These are phyloP conservation scores for Camptogramma bilineatum DNA, from an alignment of 2,888 invertebrate genomes.

Conservation along the genomic window DNA sequence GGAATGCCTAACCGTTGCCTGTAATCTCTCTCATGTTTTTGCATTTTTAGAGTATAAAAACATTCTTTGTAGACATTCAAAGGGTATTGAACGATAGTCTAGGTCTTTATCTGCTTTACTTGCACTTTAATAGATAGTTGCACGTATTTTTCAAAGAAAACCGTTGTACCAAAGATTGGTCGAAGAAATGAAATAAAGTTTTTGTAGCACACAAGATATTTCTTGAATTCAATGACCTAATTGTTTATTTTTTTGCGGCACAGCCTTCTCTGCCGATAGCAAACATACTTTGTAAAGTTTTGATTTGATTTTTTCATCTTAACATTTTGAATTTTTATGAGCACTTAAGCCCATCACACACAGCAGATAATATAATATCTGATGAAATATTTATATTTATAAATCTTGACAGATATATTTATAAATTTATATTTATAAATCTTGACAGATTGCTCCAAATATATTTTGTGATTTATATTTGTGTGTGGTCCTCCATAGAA, in stretches of 20 bases:
- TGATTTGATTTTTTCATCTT: not conserved
- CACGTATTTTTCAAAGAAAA: constrained; percentile 14
- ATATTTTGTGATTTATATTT: too few species aligned
- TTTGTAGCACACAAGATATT: constrained; percentile 17
- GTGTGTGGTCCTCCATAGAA: too few species aligned
- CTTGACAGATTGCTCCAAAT: too few species aligned
- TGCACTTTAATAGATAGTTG: constrained; percentile 8
- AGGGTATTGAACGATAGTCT: constrained; percentile 46
- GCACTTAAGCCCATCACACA: too few species aligned
- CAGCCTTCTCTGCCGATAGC: constrained; percentile 44
- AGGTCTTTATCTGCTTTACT: constrained; percentile 1
- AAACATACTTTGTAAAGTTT: not conserved
- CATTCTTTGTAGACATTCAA: constrained; percentile 40
- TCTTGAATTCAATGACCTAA: constrained; percentile 51
- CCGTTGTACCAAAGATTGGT: constrained; percentile 19
- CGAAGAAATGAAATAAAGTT: constrained; percentile 23
- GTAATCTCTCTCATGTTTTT: constrained; percentile 70
- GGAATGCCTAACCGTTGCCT: constrained; percentile 54
- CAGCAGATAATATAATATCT: too few species aligned
- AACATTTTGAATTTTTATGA: too few species aligned
- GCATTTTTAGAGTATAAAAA: constrained; percentile 68
- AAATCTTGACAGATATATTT: too few species aligned
- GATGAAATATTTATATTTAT: too few species aligned
- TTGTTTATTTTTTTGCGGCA: constrained; percentile 52
- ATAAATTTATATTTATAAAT: too few species aligned